A percentile compares a stretch with the other conserved stretches of the same genome.
Conservation (phyloP, 2,888 invertebrate genomes). For the Agrochola macilenta region DNA sequence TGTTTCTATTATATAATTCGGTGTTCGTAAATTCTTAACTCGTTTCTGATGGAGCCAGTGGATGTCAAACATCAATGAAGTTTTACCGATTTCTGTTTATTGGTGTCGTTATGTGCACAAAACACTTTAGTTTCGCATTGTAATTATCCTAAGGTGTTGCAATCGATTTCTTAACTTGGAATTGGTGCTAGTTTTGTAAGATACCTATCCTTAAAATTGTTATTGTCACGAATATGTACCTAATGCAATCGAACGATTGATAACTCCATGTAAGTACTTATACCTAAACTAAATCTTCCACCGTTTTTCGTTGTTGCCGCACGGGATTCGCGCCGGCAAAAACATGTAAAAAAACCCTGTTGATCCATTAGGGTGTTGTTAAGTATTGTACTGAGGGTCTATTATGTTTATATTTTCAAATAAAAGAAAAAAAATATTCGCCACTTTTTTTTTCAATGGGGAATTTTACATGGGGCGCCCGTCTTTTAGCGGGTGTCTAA, state of each 20-base stretch:
- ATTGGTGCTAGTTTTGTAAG: conserved; percentile 18
- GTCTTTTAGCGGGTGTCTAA: too few relatives aligned
- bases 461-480: too few relatives aligned
- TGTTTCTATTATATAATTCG: conserved; percentile 10
- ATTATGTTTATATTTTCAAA: too few relatives aligned
- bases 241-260: background rate
- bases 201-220: conserved; percentile 15
- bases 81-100: conserved; percentile 8
- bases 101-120: background rate
- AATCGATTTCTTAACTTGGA: conserved; percentile 26
- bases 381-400: too few relatives aligned
- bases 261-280: background rate
- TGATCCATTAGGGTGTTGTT: too few relatives aligned
- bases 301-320: background rate
- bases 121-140: conserved; percentile 14
- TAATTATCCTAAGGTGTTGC: conserved; percentile 27
- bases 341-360: too few relatives aligned
- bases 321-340: background rate
- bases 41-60: conserved; percentile 47
- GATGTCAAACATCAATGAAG: conserved; percentile 44
- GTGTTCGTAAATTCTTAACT: conserved; percentile 18
- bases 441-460: too few relatives aligned
- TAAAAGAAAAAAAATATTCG: too few relatives aligned
- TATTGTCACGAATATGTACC: background rate
- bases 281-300: background rate